Percentiles rank a stretch among this genome's conserved stretches.
Evolutionary conservation across 2,797 vertebrate species (phyloP).

Genomic region (Dendrocincla tyrannina): DNA sequence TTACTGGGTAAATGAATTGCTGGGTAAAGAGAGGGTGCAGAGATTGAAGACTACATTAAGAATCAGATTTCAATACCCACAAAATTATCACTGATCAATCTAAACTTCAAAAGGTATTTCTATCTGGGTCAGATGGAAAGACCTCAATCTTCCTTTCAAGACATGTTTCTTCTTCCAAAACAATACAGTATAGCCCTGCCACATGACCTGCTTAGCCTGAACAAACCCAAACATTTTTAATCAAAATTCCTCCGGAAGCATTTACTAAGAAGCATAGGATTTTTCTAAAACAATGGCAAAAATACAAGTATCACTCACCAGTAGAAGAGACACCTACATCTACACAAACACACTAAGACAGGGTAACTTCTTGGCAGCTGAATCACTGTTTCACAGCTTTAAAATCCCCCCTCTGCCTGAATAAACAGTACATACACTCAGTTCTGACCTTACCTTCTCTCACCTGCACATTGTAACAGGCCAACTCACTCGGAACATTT

Average conservation of each 20-base stretch:
- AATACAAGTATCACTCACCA: not conserved
- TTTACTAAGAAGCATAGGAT: not conserved
- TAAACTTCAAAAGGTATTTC: not conserved
- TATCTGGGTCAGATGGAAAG: not conserved
- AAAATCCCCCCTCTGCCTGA: not conserved
- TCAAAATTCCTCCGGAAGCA: not conserved
- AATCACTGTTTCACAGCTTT: not conserved
- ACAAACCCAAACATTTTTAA: not conserved
- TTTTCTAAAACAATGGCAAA: slow-evolving; percentile 19
- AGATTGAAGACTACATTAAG: not conserved
- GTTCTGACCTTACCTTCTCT: not conserved
- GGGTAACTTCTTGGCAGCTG: not conserved
- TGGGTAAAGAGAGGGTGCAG: not conserved
- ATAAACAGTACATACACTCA: accelerated
- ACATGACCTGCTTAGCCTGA: not conserved
- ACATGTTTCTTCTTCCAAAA: not conserved
- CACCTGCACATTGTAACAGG: accelerated
- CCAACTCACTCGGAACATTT: accelerated
- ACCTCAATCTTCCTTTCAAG: not conserved
- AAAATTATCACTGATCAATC: not conserved
- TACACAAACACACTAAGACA: not conserved
- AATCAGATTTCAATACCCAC: not conserved
- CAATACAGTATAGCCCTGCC: not conserved
- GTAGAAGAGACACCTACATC: not conserved
- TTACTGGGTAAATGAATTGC: too few species aligned